Evolutionary conservation across 2,888 invertebrate genomes (phyloP).

Genomic region (Caenorhabditis sp.): DNA sequence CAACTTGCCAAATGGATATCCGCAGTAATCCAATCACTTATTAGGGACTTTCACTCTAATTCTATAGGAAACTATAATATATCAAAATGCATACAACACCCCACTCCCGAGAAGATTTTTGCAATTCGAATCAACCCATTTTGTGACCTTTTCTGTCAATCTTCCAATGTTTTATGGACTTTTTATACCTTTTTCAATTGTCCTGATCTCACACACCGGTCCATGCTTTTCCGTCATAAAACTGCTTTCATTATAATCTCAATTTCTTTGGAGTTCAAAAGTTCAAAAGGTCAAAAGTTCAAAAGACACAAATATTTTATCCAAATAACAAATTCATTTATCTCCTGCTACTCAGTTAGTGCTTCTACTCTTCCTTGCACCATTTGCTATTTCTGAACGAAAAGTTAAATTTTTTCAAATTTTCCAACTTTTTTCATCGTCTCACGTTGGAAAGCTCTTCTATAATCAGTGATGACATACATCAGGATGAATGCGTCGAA

Average conservation of each 20-base stretch:
- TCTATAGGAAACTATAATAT: conserved; percentile 49
- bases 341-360: background rate
- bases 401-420: background rate
- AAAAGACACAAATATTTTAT: too few species aligned
- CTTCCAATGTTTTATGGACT: conserved; percentile 38
- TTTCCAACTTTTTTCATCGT: too few species aligned
- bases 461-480: conserved; percentile 32
- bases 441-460: conserved; percentile 10
- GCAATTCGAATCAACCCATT: conserved; percentile 1
- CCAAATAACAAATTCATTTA: background rate
- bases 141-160: conserved; percentile 34
- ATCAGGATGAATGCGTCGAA: conserved; percentile 27
- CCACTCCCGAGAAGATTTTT: conserved; percentile 58
- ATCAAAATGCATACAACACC: conserved; percentile 16
- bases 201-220: conserved; percentile 65
- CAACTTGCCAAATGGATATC: conserved; percentile 65
- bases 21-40: conserved; percentile 36
- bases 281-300: background rate
- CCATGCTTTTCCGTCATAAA: conserved; percentile 58
- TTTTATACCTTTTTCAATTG: conserved; percentile 16
- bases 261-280: too few species aligned
- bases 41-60: conserved; percentile 1
- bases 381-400: background rate
- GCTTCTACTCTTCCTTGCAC: background rate
- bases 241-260: conserved; percentile 40